Evolutionary conservation across 1,140 invertebrate species (phyloP).

Genomic region (Idris sp.): DNA sequence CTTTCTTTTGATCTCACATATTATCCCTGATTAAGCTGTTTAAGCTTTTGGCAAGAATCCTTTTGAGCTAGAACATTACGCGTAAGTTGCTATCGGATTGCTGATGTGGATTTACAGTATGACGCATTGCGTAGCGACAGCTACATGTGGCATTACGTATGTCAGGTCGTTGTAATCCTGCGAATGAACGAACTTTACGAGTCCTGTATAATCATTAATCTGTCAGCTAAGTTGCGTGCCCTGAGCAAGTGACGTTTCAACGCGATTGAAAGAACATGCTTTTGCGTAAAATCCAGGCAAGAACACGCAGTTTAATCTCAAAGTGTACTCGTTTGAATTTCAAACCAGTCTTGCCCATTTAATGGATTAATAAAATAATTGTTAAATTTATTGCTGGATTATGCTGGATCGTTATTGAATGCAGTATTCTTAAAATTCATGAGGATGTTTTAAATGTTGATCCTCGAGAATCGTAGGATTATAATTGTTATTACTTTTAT

Average conservation of each 20-base stretch:
- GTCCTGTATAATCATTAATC: slow-evolving; percentile 65
- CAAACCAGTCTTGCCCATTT: too few relatives aligned
- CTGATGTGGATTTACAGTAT: slow-evolving; percentile 60
- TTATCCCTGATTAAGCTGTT: slow-evolving; percentile 9
- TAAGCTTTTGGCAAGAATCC: slow-evolving; percentile 20
- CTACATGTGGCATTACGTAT: slow-evolving; percentile 61
- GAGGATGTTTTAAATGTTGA: too few relatives aligned
- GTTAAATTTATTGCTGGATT: too few relatives aligned
- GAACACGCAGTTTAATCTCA: too few relatives aligned
- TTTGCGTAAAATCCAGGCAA: too few relatives aligned
- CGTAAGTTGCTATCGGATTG: slow-evolving; percentile 27
- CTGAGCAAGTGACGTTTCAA: slow-evolving; percentile 30
- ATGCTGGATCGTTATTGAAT: too few relatives aligned
- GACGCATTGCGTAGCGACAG: slow-evolving; percentile 60
- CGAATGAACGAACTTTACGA: slow-evolving; percentile 65
- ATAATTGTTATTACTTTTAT: too few relatives aligned
- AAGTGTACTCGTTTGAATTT: too few relatives aligned
- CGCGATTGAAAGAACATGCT: slow-evolving; percentile 32
- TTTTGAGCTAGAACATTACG: slow-evolving; percentile 12
- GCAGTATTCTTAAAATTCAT: too few relatives aligned
- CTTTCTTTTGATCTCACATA: too few relatives aligned
- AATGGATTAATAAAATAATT: too few relatives aligned
- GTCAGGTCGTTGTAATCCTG: slow-evolving; percentile 61
- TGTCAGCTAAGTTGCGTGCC: slow-evolving; percentile 48
- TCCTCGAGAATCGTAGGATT: too few relatives aligned